Evolutionary conservation across 2,797 vertebrate genomes (phyloP).

Genomic region (Girardinus metallicus): DNA sequence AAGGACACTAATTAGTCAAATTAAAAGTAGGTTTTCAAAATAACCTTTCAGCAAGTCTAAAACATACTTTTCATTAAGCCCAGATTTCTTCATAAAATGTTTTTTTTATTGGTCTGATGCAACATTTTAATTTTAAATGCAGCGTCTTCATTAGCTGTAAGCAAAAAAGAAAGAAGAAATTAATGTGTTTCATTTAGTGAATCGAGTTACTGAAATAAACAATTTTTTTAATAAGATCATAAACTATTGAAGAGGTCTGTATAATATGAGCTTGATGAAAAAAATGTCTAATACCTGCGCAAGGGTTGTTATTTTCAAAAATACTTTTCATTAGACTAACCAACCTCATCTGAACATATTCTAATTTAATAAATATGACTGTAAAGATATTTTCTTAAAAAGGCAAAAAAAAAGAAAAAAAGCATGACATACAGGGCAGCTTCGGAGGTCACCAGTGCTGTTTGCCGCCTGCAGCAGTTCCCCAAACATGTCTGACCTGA

Average conservation of each 20-base stretch:
- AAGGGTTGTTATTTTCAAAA: not conserved
- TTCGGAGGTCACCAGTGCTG: slow-evolving; percentile 92
- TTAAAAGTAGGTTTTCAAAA: not conserved
- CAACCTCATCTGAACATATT: not conserved
- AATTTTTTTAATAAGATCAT: not conserved
- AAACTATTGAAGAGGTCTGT: not conserved
- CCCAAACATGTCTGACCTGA: slow-evolving; percentile 93
- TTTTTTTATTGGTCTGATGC: not conserved
- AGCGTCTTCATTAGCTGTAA: not conserved
- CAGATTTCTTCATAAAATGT: not conserved
- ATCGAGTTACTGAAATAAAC: not conserved
- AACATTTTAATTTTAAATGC: not conserved
- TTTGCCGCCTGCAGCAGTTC: slow-evolving; percentile 95
- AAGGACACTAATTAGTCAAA: not conserved
- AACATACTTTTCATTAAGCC: not conserved
- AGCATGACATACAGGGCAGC: slow-evolving; percentile 90
- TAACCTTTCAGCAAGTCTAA: not conserved
- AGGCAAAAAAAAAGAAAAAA: not conserved
- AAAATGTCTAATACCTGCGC: not conserved
- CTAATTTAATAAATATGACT: not conserved
- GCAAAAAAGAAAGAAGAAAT: not conserved
- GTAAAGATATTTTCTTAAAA: not conserved
- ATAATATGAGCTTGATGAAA: not conserved
- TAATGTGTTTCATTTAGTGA: not conserved
- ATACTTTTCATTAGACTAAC: not conserved